Evolutionary conservation across 2,113 vertebrate genomes (phyloP).

Genomic region (Holacanthus passer): DNA sequence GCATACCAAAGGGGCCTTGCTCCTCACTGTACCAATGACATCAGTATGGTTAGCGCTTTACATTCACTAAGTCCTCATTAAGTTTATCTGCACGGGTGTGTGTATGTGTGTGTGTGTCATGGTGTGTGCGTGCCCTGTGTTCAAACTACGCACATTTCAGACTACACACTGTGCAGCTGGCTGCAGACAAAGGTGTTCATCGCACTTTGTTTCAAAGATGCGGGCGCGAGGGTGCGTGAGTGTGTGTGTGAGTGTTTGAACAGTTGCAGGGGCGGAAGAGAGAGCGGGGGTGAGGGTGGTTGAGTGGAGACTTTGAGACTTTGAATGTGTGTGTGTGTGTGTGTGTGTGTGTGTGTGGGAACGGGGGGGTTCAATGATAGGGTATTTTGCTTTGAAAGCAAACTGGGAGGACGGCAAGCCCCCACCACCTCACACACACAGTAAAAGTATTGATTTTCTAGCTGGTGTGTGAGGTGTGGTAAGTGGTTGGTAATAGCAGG

Average conservation of each 20-base stretch:
- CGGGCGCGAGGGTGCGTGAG: constrained; percentile 11
- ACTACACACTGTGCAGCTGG: constrained; percentile 68
- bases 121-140: constrained; percentile 40
- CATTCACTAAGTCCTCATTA: constrained; percentile 72
- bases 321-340: constrained; percentile 20
- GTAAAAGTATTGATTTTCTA: constrained; percentile 70
- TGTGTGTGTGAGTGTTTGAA: constrained; percentile 63
- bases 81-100: constrained; percentile 60
- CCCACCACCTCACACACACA: not conserved
- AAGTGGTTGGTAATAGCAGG: constrained; percentile 75
- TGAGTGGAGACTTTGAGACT: constrained; percentile 49
- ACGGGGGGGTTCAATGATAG: constrained; percentile 48
- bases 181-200: constrained; percentile 75
- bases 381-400: constrained; percentile 69
- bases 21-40: constrained; percentile 82
- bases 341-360: constrained; percentile 13
- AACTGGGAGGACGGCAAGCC: constrained; percentile 24
- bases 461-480: constrained; percentile 66
- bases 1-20: constrained; percentile 74
- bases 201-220: constrained; percentile 71
- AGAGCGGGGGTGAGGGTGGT: constrained; percentile 46
- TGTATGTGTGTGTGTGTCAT: constrained; percentile 33
- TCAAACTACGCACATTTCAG: constrained; percentile 38
- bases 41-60: constrained; percentile 64
- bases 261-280: constrained; percentile 61